A percentile compares a stretch with the other conserved stretches of the same genome.
These are phyloP conservation scores for Bombylius discolor DNA, from an alignment of 2,888 invertebrate species.

Conservation along the genomic window DNA sequence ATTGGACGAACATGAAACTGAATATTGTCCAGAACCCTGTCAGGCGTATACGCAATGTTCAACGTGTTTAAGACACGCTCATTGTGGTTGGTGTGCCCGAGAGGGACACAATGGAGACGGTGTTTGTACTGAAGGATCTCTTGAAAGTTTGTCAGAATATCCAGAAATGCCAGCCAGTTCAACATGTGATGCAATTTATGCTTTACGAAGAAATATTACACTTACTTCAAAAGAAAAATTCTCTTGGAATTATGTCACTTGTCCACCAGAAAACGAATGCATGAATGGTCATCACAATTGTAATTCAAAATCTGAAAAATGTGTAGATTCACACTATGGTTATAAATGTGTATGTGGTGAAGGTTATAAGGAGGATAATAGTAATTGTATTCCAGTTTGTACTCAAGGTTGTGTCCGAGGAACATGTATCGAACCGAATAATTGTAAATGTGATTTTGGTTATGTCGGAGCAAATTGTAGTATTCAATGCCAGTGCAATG, in stretches of 20 bases:
- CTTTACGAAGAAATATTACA: conserved; percentile 30
- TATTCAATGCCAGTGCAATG: conserved; percentile 88
- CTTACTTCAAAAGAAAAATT: conserved; percentile 43
- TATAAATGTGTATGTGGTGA: conserved; percentile 75
- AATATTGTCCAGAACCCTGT: conserved; percentile 77
- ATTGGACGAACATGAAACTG: conserved; percentile 47
- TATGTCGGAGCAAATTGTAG: conserved; percentile 91
- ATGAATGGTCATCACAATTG: conserved; percentile 83
- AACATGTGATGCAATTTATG: conserved; percentile 44
- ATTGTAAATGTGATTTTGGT: conserved; percentile 84
- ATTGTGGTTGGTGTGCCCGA: conserved; percentile 89
- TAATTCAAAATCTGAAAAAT: conserved; percentile 72
- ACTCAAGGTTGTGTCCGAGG: conserved; percentile 77
- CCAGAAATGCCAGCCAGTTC: conserved; percentile 36
- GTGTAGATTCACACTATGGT: conserved; percentile 55
- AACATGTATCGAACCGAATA: conserved; percentile 66
- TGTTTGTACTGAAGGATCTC: conserved; percentile 77
- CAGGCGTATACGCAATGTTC: conserved; percentile 71
- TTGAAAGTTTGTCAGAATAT: conserved; percentile 53
- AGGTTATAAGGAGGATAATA: conserved; percentile 52
- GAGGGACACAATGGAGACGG: conserved; percentile 58
- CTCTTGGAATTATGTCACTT: conserved; percentile 78
- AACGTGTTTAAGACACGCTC: conserved; percentile 72
- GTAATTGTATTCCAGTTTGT: conserved; percentile 67
- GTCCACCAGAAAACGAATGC: conserved; percentile 91